Evolutionary conservation across 64 coral and sea anemone species (phyloP), one percentile per base, ranked within the genome.

Genomic region (Exaiptasia diaphana): DNA sequence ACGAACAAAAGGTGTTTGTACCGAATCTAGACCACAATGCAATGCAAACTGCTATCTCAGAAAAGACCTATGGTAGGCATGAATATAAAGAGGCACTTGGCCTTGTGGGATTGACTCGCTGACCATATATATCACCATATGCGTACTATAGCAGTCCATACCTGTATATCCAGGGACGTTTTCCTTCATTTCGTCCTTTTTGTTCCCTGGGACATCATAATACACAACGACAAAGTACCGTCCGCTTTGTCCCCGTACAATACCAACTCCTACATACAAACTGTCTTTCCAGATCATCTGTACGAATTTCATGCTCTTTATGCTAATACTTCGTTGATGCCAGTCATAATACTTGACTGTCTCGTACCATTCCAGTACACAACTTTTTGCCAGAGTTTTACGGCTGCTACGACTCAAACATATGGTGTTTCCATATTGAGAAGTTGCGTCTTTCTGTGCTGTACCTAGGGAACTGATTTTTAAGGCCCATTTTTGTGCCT

Each of bases 131-230:
- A n/a, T n/a, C n/a, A n/a, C n/a, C n/a, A n/a, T n/a, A n/a, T n/a
- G n/a, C n/a, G n/a, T n/a, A n/a, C n/a, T n/a, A n/a, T n/a, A n/a
- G n/a, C n/a, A n/a, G n/a, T 14, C 6, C 65, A 45, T 54, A 94
- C 79, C 91, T 36, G 91, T 94, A 18, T 85, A 94, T 31, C 86
- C 79, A 30, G 75, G 79, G 9, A 89, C 80, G 38, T 85, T 84
- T 2, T 70, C 58, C 27, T 89, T 62, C 7, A 85, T 22, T 15
- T 71, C 21, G 12, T 41, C 54, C 2, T 50, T 44, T 31, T 83
- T 80, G 41, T 68, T 83, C 22, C 85, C 70, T 24, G 74, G 53
- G 7, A 54, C 69, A 39, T 88, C 79, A 38, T 78, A 82, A 61
- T 84, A 89, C 2, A 67, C 74, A 4, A 94, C 86, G 0, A 89